phyloP scores from a whole-genome alignment of 2,797 vertebrate genomes.

The Sciaenops ocellatus region DNA sequence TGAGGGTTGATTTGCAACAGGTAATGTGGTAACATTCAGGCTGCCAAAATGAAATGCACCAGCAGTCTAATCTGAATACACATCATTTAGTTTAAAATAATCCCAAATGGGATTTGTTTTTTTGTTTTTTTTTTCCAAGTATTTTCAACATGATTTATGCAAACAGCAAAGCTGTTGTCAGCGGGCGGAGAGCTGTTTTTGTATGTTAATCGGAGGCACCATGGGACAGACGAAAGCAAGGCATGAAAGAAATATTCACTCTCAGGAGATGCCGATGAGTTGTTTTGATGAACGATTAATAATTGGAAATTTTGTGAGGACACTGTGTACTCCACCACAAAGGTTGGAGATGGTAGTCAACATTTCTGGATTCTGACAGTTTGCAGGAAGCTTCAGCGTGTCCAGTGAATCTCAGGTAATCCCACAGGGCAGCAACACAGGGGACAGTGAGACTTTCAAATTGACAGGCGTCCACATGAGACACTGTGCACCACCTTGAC shows the following conservation, averaged over 20 bases:
- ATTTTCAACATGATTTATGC: constrained; percentile 35
- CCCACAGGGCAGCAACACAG: constrained; percentile 28
- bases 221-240: constrained; percentile 28
- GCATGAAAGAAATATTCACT: not conserved
- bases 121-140: not conserved
- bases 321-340: not conserved
- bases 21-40: not conserved
- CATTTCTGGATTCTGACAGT: constrained; percentile 46
- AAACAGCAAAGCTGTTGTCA: constrained; percentile 35
- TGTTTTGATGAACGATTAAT: not conserved
- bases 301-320: not conserved
- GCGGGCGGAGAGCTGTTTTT: constrained; percentile 18
- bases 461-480: constrained; percentile 66
- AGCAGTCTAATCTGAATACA: constrained; percentile 31
- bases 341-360: not conserved
- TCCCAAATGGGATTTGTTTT: constrained; percentile 45
- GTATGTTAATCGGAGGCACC: constrained; percentile 31
- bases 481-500: constrained; percentile 53
- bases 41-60: constrained; percentile 7
- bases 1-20: not conserved
- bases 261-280: not conserved
- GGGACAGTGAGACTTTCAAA: constrained; percentile 36
- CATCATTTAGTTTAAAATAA: constrained; percentile 45
- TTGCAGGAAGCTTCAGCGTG: constrained; percentile 7
- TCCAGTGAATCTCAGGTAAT: constrained; percentile 17